Base-by-base conservation (phyloP, 2,888 invertebrate genomes). In the Ophonus ardosiacus region DNA sequence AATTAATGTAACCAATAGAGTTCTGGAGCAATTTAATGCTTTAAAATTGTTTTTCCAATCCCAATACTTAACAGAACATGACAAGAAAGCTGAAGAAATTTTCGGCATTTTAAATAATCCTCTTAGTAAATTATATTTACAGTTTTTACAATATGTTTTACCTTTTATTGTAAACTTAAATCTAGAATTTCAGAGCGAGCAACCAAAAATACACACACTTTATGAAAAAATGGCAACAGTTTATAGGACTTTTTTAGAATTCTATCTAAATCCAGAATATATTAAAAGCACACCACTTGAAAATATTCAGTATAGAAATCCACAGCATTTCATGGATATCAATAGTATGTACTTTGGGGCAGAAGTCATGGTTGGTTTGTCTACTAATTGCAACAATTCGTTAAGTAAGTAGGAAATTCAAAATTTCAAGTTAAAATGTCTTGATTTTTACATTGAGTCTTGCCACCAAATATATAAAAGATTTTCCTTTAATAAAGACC, bases 81-180 rank as follows among this genome's bases (percentile, higher is more conserved):
- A 51, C 63, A 63, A 63, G 51, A 51, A 51, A 51, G 51, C 51
- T 51, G 51, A 51, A 51, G 51, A 51, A n/a, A 51, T 51, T 51
- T 51, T 51, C 51, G 51, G 51, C 51, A 51, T 51, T 51, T 51
- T 51, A 51, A 51, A 51, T 51, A 51, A 51, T 51, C 51, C 51
- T 51, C 51, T 51, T 51, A 51, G 51, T 51, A 51, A 51, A 51
- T 51, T 51, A 51, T 51, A 51, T 51, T 51, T 51, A 51, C 51
- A 51, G 4, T 51, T 51, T 51, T 51, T 51, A 51, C 51, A 51
- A 51, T 51, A 51, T 51, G 51, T 51, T 51, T 51, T 51, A 51
- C 51, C 51, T 1, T 51, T 51, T n/a, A 51, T 51, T 51, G 51
- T 51, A 51, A 51, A 51, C 51, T 51, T 51, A 51, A 51, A 51